Evolutionary conservation across 2,113 vertebrate genomes (phyloP), one percentile per base, ranked within the genome.

Genomic region (Cyprinus carpio): DNA sequence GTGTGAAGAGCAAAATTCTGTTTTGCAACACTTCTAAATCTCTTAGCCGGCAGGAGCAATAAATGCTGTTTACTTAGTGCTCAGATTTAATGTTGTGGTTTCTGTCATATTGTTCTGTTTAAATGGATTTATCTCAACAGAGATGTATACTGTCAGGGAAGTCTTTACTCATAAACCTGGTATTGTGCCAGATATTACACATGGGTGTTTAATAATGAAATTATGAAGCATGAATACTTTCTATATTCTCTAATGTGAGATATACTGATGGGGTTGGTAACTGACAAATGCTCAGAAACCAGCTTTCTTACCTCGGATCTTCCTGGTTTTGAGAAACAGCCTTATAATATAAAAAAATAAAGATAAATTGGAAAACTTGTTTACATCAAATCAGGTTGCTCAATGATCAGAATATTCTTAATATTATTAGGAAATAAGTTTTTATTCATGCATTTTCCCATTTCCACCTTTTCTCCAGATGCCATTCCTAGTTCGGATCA

Each of bases 401-500:
- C 51, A 54, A 2, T 54, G 51, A 54, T 54, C 6, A 54, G 51
- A 6, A 54, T 54, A 54, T 54, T 1, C 15, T 2, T 43, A 43
- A 46, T 46, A 46, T 12, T 43, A 54, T 54, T 54, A 54, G 18
- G 16, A 18, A 64, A 64, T 6, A 6, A 3, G 27, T 64, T 25
- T 25, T 25, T 64, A 10, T 72, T 27, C 3, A 6, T 27, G n/a
- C n/a, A 8, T 51, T 75, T 75, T 75, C 1, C 12, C 23, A 46
- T 78, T 6, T 60, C 9, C 2, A 0, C 58, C 16, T 60, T 20
- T 27, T 25, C 15, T 87, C 9, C 81, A 99, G 97, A 97, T 95
- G 97, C 98, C 20, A 99, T 99, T 87, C 97, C 98, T 15, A 98
- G 97, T 56, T 92, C 96, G 18, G 98, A 99, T 92, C 98, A 99